These are phyloP conservation scores for Numenius arquata DNA, from an alignment of 2,113 vertebrate species.

Conservation along the genomic window DNA sequence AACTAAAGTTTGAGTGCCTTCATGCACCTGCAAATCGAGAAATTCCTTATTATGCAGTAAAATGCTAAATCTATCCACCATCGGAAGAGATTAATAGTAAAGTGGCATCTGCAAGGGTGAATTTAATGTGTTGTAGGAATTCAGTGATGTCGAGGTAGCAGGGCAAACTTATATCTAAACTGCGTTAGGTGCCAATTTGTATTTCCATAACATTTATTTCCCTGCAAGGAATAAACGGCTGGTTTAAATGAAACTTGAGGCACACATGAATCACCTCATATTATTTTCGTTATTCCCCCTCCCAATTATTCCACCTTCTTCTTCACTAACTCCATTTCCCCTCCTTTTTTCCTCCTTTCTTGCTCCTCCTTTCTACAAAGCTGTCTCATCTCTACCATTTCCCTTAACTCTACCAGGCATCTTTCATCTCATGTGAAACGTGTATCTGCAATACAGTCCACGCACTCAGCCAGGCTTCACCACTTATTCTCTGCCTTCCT, in stretches of 20 bases:
- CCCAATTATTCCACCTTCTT: neutral
- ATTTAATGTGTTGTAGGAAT: neutral
- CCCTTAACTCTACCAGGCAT: neutral
- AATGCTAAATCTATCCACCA: neutral
- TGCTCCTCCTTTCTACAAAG: neutral
- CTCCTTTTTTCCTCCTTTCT: neutral
- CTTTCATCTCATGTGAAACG: neutral
- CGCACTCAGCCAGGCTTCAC: rapidly evolving
- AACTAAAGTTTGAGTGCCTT: neutral
- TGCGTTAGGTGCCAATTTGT: neutral
- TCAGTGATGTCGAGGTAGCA: neutral
- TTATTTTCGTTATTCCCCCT: neutral
- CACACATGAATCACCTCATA: neutral
- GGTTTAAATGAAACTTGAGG: neutral
- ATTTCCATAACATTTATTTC: neutral
- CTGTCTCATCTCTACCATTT: neutral
- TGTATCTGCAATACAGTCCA: neutral
- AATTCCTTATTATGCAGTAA: neutral
- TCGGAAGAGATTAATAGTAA: neutral
- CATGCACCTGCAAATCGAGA: neutral
- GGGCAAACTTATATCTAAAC: neutral
- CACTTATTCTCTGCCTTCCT: neutral
- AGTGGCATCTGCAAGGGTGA: neutral
- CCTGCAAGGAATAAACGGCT: neutral
- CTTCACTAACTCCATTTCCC: neutral